A percentile compares a stretch with the other conserved stretches of the same genome.
phyloP scores from a whole-genome alignment of 1,140 invertebrate species.

The Heliconius melpomene region DNA sequence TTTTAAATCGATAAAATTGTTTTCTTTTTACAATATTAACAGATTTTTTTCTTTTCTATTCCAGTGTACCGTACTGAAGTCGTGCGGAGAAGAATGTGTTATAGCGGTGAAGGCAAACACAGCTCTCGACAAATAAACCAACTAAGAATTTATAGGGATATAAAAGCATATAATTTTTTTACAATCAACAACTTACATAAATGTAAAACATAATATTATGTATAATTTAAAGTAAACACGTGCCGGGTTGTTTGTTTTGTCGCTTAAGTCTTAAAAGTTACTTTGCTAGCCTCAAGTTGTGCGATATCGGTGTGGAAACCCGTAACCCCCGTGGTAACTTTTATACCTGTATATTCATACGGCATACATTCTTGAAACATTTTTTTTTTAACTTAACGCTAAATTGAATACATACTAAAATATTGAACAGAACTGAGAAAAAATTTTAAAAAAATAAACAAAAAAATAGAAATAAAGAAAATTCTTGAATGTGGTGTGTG shows the following conservation, averaged over 20 bases:
- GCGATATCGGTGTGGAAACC: conserved; percentile 52
- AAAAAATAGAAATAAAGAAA: conserved; percentile 78
- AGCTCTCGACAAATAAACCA: conserved; percentile 93
- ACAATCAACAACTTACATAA: conserved; percentile 80
- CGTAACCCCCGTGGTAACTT: too few relatives aligned
- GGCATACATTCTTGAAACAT: conserved; percentile 72
- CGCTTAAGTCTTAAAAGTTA: conserved; percentile 63
- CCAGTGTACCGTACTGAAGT: conserved; percentile 94
- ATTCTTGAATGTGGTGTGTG: conserved; percentile 77
- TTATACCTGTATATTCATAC: conserved; percentile 26
- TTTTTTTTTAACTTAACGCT: conserved; percentile 62
- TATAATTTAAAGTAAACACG: conserved; percentile 78
- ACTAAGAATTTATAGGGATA: conserved; percentile 78
- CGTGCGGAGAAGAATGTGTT: conserved; percentile 95
- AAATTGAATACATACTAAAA: conserved; percentile 69
- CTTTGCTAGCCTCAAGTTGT: conserved; percentile 55
- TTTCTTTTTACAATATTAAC: conserved; percentile 11
- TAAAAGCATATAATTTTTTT: conserved; percentile 77
- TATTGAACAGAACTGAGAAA: conserved; percentile 54
- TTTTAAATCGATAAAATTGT: too few relatives aligned
- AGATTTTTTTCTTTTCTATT: conserved; percentile 45
- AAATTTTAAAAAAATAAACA: conserved; percentile 49
- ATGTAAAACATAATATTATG: conserved; percentile 81
- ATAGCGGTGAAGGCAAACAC: conserved; percentile 97
- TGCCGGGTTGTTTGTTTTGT: conserved; percentile 62